Conservation (phyloP, 2,888 invertebrate genomes). For the Coenonympha glycerion region DNA sequence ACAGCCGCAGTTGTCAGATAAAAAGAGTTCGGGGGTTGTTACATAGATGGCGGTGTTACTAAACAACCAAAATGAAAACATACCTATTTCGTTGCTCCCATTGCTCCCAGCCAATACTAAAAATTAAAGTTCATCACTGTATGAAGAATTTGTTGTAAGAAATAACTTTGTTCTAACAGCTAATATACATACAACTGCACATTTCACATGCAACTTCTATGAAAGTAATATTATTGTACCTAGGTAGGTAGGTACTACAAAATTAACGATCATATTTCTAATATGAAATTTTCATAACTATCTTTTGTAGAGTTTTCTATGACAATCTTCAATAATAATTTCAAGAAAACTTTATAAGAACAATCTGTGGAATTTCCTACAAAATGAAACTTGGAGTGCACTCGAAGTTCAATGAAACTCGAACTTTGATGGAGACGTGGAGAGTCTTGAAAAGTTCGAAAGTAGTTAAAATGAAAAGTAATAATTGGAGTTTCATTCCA, state of each 20-base stretch:
- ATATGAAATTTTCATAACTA: too few relatives aligned
- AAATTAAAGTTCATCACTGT: too few relatives aligned
- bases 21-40: not conserved
- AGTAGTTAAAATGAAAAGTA: slow-evolving; percentile 23
- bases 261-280: too few relatives aligned
- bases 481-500: slow-evolving; percentile 19
- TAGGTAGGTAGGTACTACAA: too few relatives aligned
- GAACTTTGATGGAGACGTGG: slow-evolving; percentile 6
- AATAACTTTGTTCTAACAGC: too few relatives aligned
- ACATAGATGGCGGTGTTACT: slow-evolving; percentile 8
- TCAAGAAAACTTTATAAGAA: not conserved
- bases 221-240: too few relatives aligned
- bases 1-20: too few relatives aligned
- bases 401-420: slow-evolving; percentile 5
- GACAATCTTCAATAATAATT: not conserved
- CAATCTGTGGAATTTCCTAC: not conserved
- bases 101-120: too few relatives aligned
- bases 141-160: too few relatives aligned
- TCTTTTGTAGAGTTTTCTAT: not conserved
- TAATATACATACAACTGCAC: too few relatives aligned
- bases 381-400: slow-evolving; percentile 10
- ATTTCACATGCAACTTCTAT: too few relatives aligned
- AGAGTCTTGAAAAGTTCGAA: slow-evolving; percentile 12
- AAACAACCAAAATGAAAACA: not conserved
- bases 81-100: too few relatives aligned